A percentile compares a stretch with the other conserved stretches of the same genome.
Evolutionary conservation across 1,140 invertebrate species (phyloP).

Genomic region (Spodoptera litura): DNA sequence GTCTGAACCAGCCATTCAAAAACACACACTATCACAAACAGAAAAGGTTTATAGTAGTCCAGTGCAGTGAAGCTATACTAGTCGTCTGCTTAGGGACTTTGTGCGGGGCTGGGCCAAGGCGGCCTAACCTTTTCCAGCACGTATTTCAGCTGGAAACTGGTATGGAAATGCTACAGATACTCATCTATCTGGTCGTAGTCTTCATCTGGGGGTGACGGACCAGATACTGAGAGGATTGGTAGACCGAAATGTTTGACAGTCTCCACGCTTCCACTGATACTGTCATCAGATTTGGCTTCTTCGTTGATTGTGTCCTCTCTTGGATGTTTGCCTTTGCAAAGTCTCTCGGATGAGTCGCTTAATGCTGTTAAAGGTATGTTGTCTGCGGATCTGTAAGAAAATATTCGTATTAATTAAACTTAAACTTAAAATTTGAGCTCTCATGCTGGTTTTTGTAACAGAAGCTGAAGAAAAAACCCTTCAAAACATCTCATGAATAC

Average conservation of each 20-base stretch:
- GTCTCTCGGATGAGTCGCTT: slow-evolving; percentile 83
- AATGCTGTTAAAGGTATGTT: slow-evolving; percentile 87
- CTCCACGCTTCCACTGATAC: slow-evolving; percentile 78
- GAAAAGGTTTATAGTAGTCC: slow-evolving; percentile 54
- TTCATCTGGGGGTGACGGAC: slow-evolving; percentile 91
- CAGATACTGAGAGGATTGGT: slow-evolving; percentile 91
- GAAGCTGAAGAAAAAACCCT: not conserved
- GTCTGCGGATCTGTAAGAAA: slow-evolving; percentile 82
- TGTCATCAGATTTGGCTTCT: slow-evolving; percentile 83
- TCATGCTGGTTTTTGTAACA: not conserved
- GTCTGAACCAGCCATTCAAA: slow-evolving; percentile 44
- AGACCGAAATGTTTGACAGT: slow-evolving; percentile 89
- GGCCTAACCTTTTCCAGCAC: slow-evolving; percentile 82
- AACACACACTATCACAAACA: slow-evolving; percentile 63
- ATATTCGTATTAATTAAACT: not conserved
- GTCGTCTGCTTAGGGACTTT: slow-evolving; percentile 69
- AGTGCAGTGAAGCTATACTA: slow-evolving; percentile 55
- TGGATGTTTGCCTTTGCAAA: slow-evolving; percentile 79
- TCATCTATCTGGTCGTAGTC: slow-evolving; percentile 86
- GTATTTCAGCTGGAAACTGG: slow-evolving; percentile 82
- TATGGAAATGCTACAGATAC: slow-evolving; percentile 85
- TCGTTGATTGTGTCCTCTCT: slow-evolving; percentile 78
- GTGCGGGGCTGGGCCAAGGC: slow-evolving; percentile 74
- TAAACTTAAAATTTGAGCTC: not conserved
- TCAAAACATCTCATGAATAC: not conserved